Base-by-base conservation (phyloP, 2,888 invertebrate genomes). In the Schizotus pectinicornis region DNA sequence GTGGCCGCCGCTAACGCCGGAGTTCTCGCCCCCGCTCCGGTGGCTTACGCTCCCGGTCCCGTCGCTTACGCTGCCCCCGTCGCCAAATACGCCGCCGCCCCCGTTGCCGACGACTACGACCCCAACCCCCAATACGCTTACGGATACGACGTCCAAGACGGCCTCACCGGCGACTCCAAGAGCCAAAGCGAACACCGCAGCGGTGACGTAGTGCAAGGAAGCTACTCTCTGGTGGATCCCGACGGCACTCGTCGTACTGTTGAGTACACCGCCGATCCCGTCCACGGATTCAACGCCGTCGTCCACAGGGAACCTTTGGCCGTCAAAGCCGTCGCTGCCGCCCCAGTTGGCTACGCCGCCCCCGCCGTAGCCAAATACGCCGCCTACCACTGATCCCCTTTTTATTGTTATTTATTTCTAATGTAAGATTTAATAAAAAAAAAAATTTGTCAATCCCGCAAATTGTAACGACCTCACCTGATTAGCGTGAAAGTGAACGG, bases 281-380 rank as follows among this genome's bases (percentile, higher is more conserved):
- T 82, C 50, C 84, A 85, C 65, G 86, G 86, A 1, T 86, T 86
- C 79, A 86, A 86, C 76, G 86, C 86, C 6, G 83, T 86, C 39
- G 87, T 88, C 0, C 85, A 84, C 77, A 84, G 83, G 67, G 86
- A 85, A 64, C 85, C 87, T 1, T 3, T 51, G 9, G 69, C 71
- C 63, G 79, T 79, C 0, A 82, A 82, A 65, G 81, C 81, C 0
- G 80, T 79, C 1, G 81, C 13, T 14, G 57, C 63, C 12, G 59
- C 51, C 6, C 22, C 22, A 2, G 22, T 22, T 3, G 46, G 33
- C 3, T 13, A 39, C 12, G 55, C 37, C 9, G 43, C 56, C 14
- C 63, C 66, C 34, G 59, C 66, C 34, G 59, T 56, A 9, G 42
- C 58, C 7, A 60, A 46, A 51, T 38, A 42, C 36, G 50, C 53